These are phyloP conservation scores for Oncorhynchus clarkii DNA, from an alignment of 2,113 vertebrate species.

Conservation along the genomic window DNA sequence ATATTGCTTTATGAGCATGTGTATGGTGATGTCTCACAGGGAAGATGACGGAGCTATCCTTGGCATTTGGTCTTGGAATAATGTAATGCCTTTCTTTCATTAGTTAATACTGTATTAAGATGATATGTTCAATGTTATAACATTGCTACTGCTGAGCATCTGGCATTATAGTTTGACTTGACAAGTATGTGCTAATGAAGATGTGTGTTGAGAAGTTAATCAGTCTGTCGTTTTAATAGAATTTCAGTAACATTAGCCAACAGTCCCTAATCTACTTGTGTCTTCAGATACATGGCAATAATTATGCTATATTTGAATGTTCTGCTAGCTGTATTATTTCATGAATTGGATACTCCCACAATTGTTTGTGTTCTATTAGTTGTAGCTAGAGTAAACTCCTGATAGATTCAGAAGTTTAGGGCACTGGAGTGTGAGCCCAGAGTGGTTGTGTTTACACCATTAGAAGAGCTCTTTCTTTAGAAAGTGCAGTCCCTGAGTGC, in stretches of 20 bases:
- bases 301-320: neutral
- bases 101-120: neutral
- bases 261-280: neutral
- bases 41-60: neutral
- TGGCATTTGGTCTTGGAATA: neutral
- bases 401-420: neutral
- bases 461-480: neutral
- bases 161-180: too few species aligned
- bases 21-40: neutral
- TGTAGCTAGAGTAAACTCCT: neutral
- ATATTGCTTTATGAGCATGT: neutral
- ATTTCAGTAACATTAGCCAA: neutral
- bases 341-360: neutral
- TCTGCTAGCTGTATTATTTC: neutral
- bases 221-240: neutral
- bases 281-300: neutral
- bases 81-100: neutral
- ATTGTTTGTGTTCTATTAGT: neutral
- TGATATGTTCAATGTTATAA: neutral
- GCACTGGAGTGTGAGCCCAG: neutral
- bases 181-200: too few species aligned
- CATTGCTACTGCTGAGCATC: neutral
- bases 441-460: neutral
- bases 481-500: neutral
- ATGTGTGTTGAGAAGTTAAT: too few species aligned